phyloP scores from a whole-genome alignment of 2,113 vertebrate species.

The Neopipo cinnamomea region DNA sequence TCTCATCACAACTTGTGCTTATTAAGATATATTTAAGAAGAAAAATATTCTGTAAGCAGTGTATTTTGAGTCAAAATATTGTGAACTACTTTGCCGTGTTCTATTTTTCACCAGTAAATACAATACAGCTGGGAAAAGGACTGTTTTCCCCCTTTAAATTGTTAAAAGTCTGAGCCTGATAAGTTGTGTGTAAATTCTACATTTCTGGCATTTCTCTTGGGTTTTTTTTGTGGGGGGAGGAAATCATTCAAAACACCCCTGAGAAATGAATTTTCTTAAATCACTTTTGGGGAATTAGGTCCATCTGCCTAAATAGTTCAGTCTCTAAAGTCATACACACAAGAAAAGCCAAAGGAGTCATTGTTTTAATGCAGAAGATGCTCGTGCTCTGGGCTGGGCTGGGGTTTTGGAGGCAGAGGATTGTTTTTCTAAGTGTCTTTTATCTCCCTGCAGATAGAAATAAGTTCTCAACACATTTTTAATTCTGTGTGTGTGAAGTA shows the following conservation, averaged over 20 bases:
- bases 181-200: neutral
- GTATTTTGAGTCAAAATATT: neutral
- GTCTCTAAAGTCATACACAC: neutral
- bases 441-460: neutral
- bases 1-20: neutral
- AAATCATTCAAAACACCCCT: neutral
- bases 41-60: neutral
- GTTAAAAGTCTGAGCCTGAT: neutral
- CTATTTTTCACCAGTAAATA: neutral
- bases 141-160: neutral
- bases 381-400: neutral
- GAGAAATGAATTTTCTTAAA: neutral
- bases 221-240: too few relatives aligned
- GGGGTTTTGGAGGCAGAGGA: neutral
- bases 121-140: neutral
- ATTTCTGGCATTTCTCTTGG: neutral
- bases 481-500: neutral
- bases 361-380: neutral
- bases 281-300: neutral
- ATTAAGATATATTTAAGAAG: neutral
- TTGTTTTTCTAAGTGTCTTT: neutral
- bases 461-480: neutral
- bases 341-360: neutral
- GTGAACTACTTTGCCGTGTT: neutral
- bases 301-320: conserved; percentile 6